phyloP scores from a whole-genome alignment of 2,113 vertebrate species.

The Calonectris borealis region DNA sequence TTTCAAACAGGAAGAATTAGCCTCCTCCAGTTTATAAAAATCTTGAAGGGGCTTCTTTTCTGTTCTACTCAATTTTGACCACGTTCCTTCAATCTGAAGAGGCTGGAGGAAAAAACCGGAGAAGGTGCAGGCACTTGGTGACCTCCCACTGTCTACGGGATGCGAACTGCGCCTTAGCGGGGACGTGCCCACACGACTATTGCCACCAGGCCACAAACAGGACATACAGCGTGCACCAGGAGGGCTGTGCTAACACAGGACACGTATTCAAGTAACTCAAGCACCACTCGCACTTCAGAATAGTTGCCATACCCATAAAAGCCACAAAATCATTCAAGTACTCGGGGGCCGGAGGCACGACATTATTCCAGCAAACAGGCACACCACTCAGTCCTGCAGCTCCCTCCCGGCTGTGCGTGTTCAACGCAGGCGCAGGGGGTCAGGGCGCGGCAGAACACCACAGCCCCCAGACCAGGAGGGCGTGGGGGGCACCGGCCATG shows the following conservation, averaged over 20 bases:
- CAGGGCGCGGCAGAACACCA: rapidly evolving
- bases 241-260: background rate
- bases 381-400: background rate
- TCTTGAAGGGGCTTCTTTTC: background rate
- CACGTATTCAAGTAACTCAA: background rate
- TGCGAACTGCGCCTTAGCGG: rapidly evolving
- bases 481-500: background rate
- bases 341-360: background rate
- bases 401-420: background rate
- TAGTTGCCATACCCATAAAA: background rate
- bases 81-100: background rate
- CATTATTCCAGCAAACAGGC: background rate
- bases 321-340: background rate
- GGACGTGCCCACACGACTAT: background rate
- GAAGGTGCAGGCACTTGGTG: background rate
- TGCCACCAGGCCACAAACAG: background rate
- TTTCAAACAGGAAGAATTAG: background rate
- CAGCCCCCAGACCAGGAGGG: background rate
- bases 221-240: background rate
- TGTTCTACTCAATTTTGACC: background rate
- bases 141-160: background rate
- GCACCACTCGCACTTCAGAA: rapidly evolving
- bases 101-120: background rate
- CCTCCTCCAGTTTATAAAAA: background rate
- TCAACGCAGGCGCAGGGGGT: no score